A percentile compares a stretch with the other conserved stretches of the same genome.
Conservation (phyloP, 2,797 vertebrate species). For the Cyclopterus lumpus region DNA sequence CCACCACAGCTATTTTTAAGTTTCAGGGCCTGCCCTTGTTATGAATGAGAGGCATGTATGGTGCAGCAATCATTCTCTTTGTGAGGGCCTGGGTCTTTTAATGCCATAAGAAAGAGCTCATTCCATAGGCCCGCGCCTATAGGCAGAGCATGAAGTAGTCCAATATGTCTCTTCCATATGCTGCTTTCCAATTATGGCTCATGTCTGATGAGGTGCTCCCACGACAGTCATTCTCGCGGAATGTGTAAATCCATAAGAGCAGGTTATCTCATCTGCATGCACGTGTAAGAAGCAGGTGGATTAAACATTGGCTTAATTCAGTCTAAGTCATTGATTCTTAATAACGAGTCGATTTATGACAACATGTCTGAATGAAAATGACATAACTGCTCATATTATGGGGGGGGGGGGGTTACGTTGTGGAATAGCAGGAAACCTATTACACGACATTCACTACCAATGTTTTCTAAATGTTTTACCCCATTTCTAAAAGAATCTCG, state of each 20-base stretch:
- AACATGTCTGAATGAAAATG: slow-evolving; percentile 31
- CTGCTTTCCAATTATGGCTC: slow-evolving; percentile 63
- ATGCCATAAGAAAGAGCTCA: slow-evolving; percentile 65
- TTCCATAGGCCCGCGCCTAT: slow-evolving; percentile 56
- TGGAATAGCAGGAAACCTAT: slow-evolving; percentile 36
- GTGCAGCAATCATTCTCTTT: slow-evolving; percentile 74
- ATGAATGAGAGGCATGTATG: slow-evolving; percentile 73
- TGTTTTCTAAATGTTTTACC: slow-evolving; percentile 10
- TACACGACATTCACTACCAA: slow-evolving; percentile 17
- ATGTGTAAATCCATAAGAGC: slow-evolving; percentile 75
- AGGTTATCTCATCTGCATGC: slow-evolving; percentile 71
- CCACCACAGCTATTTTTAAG: slow-evolving; percentile 71
- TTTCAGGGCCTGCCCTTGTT: slow-evolving; percentile 67
- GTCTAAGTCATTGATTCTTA: slow-evolving; percentile 8
- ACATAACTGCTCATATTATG: slow-evolving; percentile 21
- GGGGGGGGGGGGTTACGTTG: slow-evolving; percentile 23
- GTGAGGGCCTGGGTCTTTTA: slow-evolving; percentile 59
- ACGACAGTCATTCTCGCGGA: slow-evolving; percentile 68
- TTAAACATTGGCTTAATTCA: slow-evolving; percentile 46
- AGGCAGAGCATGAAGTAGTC: slow-evolving; percentile 46
- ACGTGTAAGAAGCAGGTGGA: slow-evolving; percentile 22
- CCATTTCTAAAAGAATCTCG: slow-evolving; percentile 10
- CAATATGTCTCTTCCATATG: slow-evolving; percentile 71
- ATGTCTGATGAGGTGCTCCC: slow-evolving; percentile 67
- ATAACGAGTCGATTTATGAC: slow-evolving; percentile 34